Evolutionary conservation across 1,140 invertebrate genomes (phyloP).

Genomic region (Bombus picipes): DNA sequence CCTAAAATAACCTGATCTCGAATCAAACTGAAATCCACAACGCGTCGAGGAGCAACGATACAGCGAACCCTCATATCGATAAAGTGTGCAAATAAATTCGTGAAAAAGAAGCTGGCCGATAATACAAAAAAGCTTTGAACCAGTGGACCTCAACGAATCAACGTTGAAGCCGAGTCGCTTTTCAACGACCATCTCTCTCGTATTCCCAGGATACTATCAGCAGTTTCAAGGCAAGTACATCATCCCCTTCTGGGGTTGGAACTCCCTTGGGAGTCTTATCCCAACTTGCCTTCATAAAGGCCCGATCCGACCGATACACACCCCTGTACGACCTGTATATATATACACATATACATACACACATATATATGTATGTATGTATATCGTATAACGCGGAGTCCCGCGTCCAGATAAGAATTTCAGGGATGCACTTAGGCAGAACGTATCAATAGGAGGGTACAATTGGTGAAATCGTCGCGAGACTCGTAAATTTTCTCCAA

Average conservation of each 20-base stretch:
- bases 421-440: not conserved
- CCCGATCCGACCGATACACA: slow-evolving; percentile 38
- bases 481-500: slow-evolving; percentile 56
- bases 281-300: slow-evolving; percentile 68
- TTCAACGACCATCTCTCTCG: slow-evolving; percentile 42
- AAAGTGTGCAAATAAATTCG: slow-evolving; percentile 15
- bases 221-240: slow-evolving; percentile 70
- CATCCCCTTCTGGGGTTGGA: slow-evolving; percentile 57
- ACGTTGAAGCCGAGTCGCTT: not conserved
- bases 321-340: slow-evolving; percentile 8
- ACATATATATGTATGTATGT: not conserved
- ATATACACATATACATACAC: too few relatives aligned
- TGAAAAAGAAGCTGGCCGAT: not conserved
- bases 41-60: not conserved
- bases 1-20: too few relatives aligned
- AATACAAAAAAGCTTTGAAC: not conserved
- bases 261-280: slow-evolving; percentile 68
- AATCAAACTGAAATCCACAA: not conserved
- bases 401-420: slow-evolving; percentile 56
- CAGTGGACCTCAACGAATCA: slow-evolving; percentile 2
- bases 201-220: slow-evolving; percentile 66
- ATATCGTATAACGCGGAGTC: slow-evolving; percentile 34
- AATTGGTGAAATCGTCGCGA: slow-evolving; percentile 37
- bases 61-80: not conserved
- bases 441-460: slow-evolving; percentile 36